Base-by-base conservation (phyloP, 2,113 vertebrate genomes). In the Chlorocebus sabaeus region DNA sequence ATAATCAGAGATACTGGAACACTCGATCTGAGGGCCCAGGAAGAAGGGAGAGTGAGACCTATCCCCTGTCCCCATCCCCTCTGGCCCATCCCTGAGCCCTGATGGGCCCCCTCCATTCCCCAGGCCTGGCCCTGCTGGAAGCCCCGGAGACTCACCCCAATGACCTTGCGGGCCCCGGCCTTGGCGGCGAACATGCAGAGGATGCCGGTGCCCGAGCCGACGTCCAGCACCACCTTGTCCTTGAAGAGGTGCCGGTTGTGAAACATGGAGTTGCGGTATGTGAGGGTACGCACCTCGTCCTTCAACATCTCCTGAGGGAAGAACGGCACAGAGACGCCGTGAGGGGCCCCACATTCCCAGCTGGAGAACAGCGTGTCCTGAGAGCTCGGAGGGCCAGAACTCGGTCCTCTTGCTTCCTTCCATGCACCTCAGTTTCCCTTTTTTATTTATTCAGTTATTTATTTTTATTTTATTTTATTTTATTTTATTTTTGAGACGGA, bases 121-220 rank as follows among this genome's bases (percentile, higher is more conserved):
- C 12, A 23, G 8, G 35, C 73, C 70, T 27, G 32, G 40, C 25
- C 59, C 85, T 6, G 0, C 43, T 0, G 0, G 30, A 14, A 0
- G 0, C 25, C 81, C 1, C 3, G 7, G 27, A 64, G 52, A 98
- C 99, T 93, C 98, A 99, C 99, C 98, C 99, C 99, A 1, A 99
- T 99, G 52, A 99, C 99, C 95, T 99, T 99, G 93, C 99, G 99
- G 93, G 99, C 99, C 5, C 99, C 99, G 0, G 99, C 99, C 98
- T 99, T 99, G 86, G 99, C 99, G 2, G 99, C 99, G 48, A 99
- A 99, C 99, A 99, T 99, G 95, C 99, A 99, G 50, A 99, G 99
- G 94, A 99, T 99, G 1, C 99, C 99, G 0, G 99, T 99, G 27
- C 99, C 99, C 0, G 99, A 99, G 96, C 99, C 99, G 57, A 99